A percentile compares a stretch with the other conserved stretches of the same genome.
Evolutionary conservation across 1,140 invertebrate genomes (phyloP).

Genomic region (Drosophila watanabei): DNA sequence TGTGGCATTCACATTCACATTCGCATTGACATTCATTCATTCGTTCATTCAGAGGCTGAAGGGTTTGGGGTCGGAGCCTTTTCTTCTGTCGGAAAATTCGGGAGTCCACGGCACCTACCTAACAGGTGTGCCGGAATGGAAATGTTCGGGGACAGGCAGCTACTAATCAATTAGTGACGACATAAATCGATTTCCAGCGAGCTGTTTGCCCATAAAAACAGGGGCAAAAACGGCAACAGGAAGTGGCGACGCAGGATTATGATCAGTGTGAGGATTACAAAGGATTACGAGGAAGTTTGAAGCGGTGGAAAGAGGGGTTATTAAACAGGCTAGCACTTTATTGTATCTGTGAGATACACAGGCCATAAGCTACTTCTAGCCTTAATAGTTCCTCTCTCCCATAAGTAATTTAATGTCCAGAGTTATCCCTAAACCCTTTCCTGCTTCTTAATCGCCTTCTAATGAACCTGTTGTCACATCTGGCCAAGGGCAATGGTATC

Average conservation of each 20-base stretch:
- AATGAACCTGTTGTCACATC: no score
- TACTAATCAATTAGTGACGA: slow-evolving; percentile 60
- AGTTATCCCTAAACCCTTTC: background rate
- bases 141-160: slow-evolving; percentile 26
- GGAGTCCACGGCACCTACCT: slow-evolving; percentile 20
- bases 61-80: slow-evolving; percentile 37
- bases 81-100: slow-evolving; percentile 26
- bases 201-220: slow-evolving; percentile 1
- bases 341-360: background rate
- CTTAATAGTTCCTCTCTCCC: background rate
- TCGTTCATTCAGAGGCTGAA: background rate
- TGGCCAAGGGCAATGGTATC: slow-evolving; percentile 13
- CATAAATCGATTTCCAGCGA: slow-evolving; percentile 39
- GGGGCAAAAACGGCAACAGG: background rate
- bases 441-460: background rate
- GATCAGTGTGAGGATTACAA: slow-evolving; percentile 13
- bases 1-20: slow-evolving; percentile 56
- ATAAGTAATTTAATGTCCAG: no score
- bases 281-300: background rate
- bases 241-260: slow-evolving; percentile 4
- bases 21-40: slow-evolving; percentile 51
- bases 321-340: background rate
- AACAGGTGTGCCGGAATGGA: slow-evolving; percentile 72
- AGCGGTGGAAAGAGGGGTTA: background rate
- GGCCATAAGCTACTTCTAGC: background rate